These are phyloP conservation scores for Metallyticus violacea DNA, from an alignment of 2,888 invertebrate species.

Conservation along the genomic window DNA sequence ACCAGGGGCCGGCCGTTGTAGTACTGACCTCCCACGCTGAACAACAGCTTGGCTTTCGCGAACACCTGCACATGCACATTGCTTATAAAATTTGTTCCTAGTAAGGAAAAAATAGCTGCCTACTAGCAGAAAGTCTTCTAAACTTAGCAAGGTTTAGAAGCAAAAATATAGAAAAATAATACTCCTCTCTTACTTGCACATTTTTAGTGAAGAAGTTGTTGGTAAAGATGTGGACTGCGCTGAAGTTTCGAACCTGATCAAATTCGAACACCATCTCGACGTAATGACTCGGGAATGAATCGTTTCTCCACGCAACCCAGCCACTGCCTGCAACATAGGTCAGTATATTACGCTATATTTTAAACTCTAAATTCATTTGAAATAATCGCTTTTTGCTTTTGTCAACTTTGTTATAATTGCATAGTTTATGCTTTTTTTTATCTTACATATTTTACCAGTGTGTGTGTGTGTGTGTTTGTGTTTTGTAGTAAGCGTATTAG, in stretches of 20 bases:
- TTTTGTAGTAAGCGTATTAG: too few relatives aligned
- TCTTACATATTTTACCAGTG: too few relatives aligned
- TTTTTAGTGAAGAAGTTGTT: conserved; percentile 70
- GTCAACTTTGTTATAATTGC: too few relatives aligned
- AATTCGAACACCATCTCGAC: conserved; percentile 70
- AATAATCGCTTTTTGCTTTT: too few relatives aligned
- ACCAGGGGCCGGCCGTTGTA: conserved; percentile 55
- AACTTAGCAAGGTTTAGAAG: neutral
- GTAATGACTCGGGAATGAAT: conserved; percentile 52
- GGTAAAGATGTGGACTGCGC: conserved; percentile 61
- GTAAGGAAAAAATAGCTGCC: too few relatives aligned
- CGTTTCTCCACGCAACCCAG: conserved; percentile 74
- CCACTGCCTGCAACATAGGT: conserved; percentile 61
- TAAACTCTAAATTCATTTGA: too few relatives aligned
- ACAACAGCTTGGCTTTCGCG: conserved; percentile 61
- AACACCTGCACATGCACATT: conserved; percentile 53
- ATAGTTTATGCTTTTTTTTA: too few relatives aligned
- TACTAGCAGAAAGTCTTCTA: too few relatives aligned
- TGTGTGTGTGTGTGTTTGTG: too few relatives aligned
- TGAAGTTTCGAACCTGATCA: conserved; percentile 65
- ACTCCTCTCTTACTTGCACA: conserved; percentile 54
- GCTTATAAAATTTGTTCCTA: too few relatives aligned
- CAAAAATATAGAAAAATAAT: too few relatives aligned
- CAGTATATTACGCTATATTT: too few relatives aligned
- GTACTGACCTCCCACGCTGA: conserved; percentile 58